Evolutionary conservation across 1,140 invertebrate genomes (phyloP), one percentile per base, ranked within the genome.

Genomic region (Rhopalosiphum maidis): DNA sequence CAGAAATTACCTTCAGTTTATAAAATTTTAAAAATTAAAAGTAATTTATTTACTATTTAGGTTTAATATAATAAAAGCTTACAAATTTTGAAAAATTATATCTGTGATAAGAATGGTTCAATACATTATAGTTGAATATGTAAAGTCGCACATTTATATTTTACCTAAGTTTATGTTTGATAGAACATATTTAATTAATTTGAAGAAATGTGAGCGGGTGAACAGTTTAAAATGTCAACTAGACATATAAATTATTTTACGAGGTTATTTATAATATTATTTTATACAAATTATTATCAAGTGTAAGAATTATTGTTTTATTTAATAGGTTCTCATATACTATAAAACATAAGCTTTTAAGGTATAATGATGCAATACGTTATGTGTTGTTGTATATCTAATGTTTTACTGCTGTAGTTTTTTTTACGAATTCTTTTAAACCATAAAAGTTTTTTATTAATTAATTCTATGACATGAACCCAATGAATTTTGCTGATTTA

Each of bases 401-500:
- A 85, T 43, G 41, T 85, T 43, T 87, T 30, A 46, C 9, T 43
- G 41, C 9, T 43, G 41, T 48, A 87, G 30, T 21, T 87, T 87
- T 87, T 88, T 54, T 37, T 9, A 11, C 21, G 21, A 89, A 89
- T 89, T 89, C 87, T 89, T 89, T 54, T 54, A 54, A 15, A 48
- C 86, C 43, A 46, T 88, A 54, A 54, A 35, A 1, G 87, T 89
- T 37, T 23, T 89, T 89, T 35, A 51, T 51, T 54, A 89, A 23
- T 89, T 54, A 35, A 35, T 51, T 51, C 86, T 23, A 88, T 89
- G 23, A 35, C 18, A 54, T 8, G 23, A 11, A 54, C n/a, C n/a
- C 9, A 89, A 89, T 54, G 87, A 54, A 54, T 54, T 89, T 89
- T 11, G 46, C 54, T 89, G 87, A 89, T 89, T 89, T 46, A 43